phyloP scores from a whole-genome alignment of 2,113 vertebrate species.

The Calidris pygmaea region DNA sequence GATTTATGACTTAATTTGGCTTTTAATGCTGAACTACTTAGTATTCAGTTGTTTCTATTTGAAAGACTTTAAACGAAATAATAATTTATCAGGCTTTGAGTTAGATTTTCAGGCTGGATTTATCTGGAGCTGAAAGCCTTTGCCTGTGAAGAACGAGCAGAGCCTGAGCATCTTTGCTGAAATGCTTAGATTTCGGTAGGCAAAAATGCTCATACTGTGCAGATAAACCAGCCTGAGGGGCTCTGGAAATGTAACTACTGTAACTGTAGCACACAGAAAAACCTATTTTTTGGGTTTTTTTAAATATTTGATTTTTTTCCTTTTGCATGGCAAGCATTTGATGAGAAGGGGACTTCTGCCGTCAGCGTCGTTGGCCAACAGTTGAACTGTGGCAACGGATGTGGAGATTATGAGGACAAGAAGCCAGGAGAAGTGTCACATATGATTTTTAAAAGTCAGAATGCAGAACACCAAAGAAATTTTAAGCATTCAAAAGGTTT shows the following conservation, averaged over 20 bases:
- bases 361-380: constrained; percentile 79
- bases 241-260: not conserved
- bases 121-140: not conserved
- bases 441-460: constrained; percentile 57
- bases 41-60: not conserved
- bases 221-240: not conserved
- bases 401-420: constrained; percentile 70
- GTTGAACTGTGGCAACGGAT: constrained; percentile 74
- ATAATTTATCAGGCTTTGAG: not conserved
- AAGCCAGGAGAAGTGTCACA: constrained; percentile 46
- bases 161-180: not conserved
- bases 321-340: constrained; percentile 63
- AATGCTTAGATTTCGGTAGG: not conserved
- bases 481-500: constrained; percentile 81
- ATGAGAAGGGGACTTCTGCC: constrained; percentile 57
- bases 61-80: not conserved
- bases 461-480: constrained; percentile 72
- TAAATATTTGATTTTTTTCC: not conserved
- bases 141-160: not conserved
- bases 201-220: not conserved
- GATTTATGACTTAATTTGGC: not conserved
- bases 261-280: no score
- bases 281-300: not conserved
- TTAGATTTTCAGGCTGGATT: not conserved
- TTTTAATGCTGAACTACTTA: not conserved